Base-by-base conservation (phyloP, 2,888 invertebrate genomes). In the Heliconius hortense region DNA sequence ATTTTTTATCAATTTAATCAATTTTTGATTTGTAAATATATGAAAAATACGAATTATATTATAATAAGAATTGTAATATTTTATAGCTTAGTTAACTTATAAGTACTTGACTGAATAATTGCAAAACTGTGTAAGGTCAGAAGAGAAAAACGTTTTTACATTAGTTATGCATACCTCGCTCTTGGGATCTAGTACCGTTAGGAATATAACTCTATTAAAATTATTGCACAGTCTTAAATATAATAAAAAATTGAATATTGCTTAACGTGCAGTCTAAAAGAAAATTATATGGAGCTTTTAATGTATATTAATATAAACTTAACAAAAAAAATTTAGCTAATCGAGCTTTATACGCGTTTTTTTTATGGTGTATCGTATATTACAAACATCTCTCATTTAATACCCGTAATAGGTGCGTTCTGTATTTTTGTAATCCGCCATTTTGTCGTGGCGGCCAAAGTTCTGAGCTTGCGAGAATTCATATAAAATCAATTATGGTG, bases 81-180 rank as follows among this genome's bases (percentile, higher is more conserved):
- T 53, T 48, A 53, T 24, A n/a, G 4, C 48, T 62, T 68, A n/a
- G 60, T 60, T 15, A 39, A 31, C 31, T 31, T 15, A n/a, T 63
- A 63, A 63, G 69, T 69, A 59, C 68, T 53, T 24, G 53, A 11
- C 48, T 7, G 53, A 74, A 60, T 79, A 77, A 80, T 76, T 76
- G 79, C 77, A 74, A 78, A 80, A 72, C 75, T 68, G 76, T 80
- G 79, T 76, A 63, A 76, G 35, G 62, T 24, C 62, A n/a, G 60
- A 28, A 74, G 71, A 73, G 53, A 71, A 59, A 56, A 76, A 78
- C 68, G 68, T 73, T 79, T 35, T 70, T 68, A 68, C 62, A 75
- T 78, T 77, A 63, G 24, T 75, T 78, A 77, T 77, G 77, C 77
- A 78, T 72, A 75, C 67, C 62, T 31, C 68, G 75, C 62, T 39